Base-by-base conservation (phyloP, 2,888 invertebrate species). In the Epistrophe eligans region DNA sequence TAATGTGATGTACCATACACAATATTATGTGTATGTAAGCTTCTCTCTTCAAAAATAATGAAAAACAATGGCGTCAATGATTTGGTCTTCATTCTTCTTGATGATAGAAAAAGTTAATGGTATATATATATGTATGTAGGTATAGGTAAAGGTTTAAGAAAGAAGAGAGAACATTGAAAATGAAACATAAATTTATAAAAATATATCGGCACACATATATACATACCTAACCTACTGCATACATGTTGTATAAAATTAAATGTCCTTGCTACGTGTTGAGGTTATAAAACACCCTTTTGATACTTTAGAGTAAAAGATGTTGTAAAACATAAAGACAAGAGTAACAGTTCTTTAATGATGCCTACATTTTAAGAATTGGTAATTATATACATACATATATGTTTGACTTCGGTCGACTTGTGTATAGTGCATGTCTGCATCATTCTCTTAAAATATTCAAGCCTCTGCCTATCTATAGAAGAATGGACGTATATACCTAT, bases 11-110 rank as follows among this genome's bases (percentile, higher is more conserved):
- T 67, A n/a, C 3, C 5, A 32, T 32, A 7, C n/a, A n/a, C n/a
- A n/a, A n/a, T n/a, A n/a, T n/a, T n/a, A n/a, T n/a, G n/a, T n/a
- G n/a, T 1, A 8, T 35, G 35, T 35, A 66, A 67, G 67, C 67
- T 67, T 66, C 48, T 32, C 32, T 32, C 32, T 32, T 32, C 0
- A 32, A 32, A 4, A 32, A 32, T 32, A 24, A 24, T 24, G 3
- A 4, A 32, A 66, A 66, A 66, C 62, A 62, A 62, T 64, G 45
- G 45, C 45, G 64, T 64, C 28, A 64, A 64, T 64, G 64, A 45
- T 32, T 64, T 62, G 19, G 19, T 62, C 40, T 60, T 19, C 5
- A 60, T 19, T 60, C 35, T 3, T 19, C 28, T 55, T 55, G 15
- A 28, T 8, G n/a, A 11, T 9, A 9, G 17, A 48, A 48, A n/a